Percentiles rank a stretch among this genome's conserved stretches.
Conservation (phyloP, 2,113 vertebrate genomes). For the Lepisosteus oculatus region DNA sequence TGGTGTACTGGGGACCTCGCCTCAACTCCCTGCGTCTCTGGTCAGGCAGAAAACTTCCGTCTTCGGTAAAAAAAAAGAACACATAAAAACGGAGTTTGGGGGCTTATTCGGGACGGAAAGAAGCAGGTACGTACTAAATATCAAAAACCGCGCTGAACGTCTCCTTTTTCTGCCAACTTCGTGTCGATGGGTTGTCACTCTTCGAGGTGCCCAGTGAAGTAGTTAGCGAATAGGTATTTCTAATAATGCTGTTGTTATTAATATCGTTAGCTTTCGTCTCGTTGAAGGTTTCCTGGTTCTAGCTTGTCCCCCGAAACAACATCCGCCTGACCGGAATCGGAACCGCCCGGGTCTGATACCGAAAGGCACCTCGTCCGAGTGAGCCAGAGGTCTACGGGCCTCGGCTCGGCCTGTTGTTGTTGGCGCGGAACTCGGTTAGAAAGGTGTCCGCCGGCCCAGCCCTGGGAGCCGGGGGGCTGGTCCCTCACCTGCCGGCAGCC, state of each 20-base stretch:
- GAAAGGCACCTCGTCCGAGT: not conserved
- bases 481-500: too few relatives aligned
- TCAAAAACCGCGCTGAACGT: too few relatives aligned
- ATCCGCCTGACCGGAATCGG: not conserved
- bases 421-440: conserved; percentile 3
- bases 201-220: too few relatives aligned
- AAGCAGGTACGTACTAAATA: conserved; percentile 4
- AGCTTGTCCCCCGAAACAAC: not conserved
- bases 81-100: conserved; percentile 10
- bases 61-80: conserved; percentile 35
- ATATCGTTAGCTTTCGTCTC: too few relatives aligned
- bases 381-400: not conserved
- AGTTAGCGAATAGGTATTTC: too few relatives aligned
- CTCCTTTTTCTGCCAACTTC: too few relatives aligned
- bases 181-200: too few relatives aligned
- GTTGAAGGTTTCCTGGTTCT: not conserved
- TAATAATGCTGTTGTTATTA: too few relatives aligned
- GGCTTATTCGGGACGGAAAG: conserved; percentile 9
- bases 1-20: conserved; percentile 18
- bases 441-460: conserved; percentile 1
- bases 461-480: not conserved
- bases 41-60: conserved; percentile 58
- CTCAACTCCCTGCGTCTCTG: conserved; percentile 29
- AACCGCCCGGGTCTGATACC: not conserved
- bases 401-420: conserved; percentile 15